Evolutionary conservation across 2,888 invertebrate genomes (phyloP), one percentile per base, ranked within the genome.

Genomic region (Theodoxus fluviatilis): DNA sequence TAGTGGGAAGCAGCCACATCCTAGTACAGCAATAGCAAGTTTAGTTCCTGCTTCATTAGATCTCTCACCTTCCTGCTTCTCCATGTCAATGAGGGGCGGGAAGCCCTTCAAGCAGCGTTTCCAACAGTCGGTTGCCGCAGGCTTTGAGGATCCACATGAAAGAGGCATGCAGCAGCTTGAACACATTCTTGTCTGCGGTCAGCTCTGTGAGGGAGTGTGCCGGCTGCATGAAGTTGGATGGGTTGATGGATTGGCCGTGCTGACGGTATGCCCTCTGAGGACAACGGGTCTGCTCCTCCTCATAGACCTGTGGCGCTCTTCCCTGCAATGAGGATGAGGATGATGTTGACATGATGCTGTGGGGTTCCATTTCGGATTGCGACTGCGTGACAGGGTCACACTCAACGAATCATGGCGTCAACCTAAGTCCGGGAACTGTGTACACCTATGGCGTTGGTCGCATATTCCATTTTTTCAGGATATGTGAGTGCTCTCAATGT

Each of bases 371-470:
- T n/a, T n/a, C n/a, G n/a, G n/a, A n/a, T n/a, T n/a, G n/a, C n/a
- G n/a, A n/a, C n/a, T n/a, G n/a, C n/a, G n/a, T n/a, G 86, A 81
- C 93, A 92, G 71, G 90, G 88, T 28, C 94, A 91, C 69, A 94
- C 90, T 86, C 74, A 78, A 70, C 79, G 78, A 18, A 84, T 74
- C 68, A 84, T 92, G 76, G 92, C 91, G 6, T 94, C 92, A 15
- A 94, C 88, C 82, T 93, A 91, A 1, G 93, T 92, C 88, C 93
- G 93, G 33, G 93, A 91, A 81, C 93, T 94, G 94, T 87, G 71
- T 93, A 90, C 86, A 93, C n/a, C n/a, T n/a, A n/a, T n/a, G n/a
- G n/a, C n/a, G n/a, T n/a, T n/a, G n/a, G n/a, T n/a, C n/a, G n/a
- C n/a, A n/a, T n/a, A n/a, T n/a, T n/a, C n/a, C n/a, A n/a, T n/a